Evolutionary conservation across 1,140 invertebrate genomes (phyloP).

Genomic region (Orchesella cincta): DNA sequence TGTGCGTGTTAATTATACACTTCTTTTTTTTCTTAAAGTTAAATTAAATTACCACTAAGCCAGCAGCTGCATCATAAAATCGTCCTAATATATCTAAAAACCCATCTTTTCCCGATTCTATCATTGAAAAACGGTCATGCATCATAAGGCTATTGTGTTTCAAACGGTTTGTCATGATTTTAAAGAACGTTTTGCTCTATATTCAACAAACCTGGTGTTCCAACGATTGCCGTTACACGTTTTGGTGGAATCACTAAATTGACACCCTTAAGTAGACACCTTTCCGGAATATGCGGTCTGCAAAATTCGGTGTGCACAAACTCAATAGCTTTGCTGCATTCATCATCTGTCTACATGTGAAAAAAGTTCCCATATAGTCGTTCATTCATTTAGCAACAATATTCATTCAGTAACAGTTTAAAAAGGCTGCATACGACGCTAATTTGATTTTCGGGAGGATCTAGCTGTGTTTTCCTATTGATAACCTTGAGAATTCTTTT

Average conservation of each 20-base stretch:
- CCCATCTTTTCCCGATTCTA: not conserved
- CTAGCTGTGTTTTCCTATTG: not conserved
- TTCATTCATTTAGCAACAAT: too few species aligned
- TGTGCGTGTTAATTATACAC: too few species aligned
- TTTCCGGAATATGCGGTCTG: not conserved
- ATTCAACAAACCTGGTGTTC: constrained; percentile 59
- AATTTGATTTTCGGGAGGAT: too few species aligned
- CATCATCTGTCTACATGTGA: not conserved
- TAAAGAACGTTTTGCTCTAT: constrained; percentile 58
- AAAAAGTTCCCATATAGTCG: too few species aligned
- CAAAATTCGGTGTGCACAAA: not conserved
- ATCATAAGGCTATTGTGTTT: constrained; percentile 48
- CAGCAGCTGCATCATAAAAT: not conserved
- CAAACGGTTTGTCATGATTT: constrained; percentile 55
- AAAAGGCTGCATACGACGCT: too few species aligned
- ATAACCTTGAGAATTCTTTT: not conserved
- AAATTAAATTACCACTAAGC: not conserved
- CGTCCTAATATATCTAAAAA: not conserved
- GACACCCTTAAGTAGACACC: not conserved
- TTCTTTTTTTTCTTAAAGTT: too few species aligned
- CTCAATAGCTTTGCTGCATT: not conserved
- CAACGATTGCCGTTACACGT: not conserved
- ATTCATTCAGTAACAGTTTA: too few species aligned
- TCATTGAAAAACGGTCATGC: not conserved
- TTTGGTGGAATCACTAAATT: not conserved